phyloP scores from a whole-genome alignment of 2,113 vertebrate species.

The Heterotilapia buettikoferi region DNA sequence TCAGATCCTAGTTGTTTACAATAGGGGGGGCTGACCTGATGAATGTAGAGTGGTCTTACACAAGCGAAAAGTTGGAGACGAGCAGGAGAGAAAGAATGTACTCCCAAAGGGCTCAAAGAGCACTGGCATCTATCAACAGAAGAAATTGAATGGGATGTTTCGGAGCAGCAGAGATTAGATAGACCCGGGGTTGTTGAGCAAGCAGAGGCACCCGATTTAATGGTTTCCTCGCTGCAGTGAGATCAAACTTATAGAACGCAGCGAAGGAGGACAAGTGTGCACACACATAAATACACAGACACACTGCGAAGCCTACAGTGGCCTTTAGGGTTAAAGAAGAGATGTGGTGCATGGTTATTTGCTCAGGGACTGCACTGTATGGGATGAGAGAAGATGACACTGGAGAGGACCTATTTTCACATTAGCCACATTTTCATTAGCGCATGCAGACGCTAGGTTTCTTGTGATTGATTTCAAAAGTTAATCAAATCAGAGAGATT shows the following conservation, averaged over 20 bases:
- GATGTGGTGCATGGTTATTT: conserved; percentile 36
- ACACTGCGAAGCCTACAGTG: background rate
- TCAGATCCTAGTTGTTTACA: conserved; percentile 47
- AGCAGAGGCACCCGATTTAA: conserved; percentile 20
- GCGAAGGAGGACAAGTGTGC: background rate
- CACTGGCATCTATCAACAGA: conserved; percentile 48
- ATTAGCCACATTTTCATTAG: conserved; percentile 1
- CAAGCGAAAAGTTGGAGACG: background rate
- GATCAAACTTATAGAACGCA: conserved; percentile 25
- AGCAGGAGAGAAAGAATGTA: conserved; percentile 10
- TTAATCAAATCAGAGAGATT: conserved; percentile 9
- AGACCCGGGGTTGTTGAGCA: conserved; percentile 27
- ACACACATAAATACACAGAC: background rate
- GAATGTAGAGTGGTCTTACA: conserved; percentile 33
- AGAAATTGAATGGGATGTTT: conserved; percentile 64
- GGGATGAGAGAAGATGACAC: background rate
- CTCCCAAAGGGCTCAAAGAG: conserved; percentile 54
- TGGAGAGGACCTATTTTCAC: background rate
- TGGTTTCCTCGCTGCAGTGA: conserved; percentile 5
- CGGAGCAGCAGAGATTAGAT: conserved; percentile 55
- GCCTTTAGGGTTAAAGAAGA: conserved; percentile 9
- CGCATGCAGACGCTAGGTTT: background rate
- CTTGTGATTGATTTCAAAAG: background rate
- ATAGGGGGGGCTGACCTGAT: conserved; percentile 28
- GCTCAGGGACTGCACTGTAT: conserved; percentile 12